phyloP scores from a whole-genome alignment of 2,888 invertebrate species.

The Phlogophora meticulosa region DNA sequence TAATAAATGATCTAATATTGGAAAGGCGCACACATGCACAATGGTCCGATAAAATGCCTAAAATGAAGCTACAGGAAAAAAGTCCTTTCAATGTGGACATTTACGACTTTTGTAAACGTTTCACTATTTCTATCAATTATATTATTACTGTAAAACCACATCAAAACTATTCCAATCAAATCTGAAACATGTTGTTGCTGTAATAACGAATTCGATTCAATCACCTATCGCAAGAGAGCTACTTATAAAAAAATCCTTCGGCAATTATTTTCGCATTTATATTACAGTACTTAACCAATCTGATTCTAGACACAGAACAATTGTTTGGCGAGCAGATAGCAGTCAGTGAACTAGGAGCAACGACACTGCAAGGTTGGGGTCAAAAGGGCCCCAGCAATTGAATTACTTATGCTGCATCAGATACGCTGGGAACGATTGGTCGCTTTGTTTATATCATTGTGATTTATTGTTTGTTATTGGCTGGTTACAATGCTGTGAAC shows the following conservation, averaged over 20 bases:
- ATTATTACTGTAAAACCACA: slow-evolving; percentile 5
- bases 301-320: slow-evolving; percentile 32
- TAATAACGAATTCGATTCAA: slow-evolving; percentile 3
- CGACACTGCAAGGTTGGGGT: slow-evolving; percentile 84
- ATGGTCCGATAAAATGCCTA: not conserved
- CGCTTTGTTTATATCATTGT: slow-evolving; percentile 61
- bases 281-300: slow-evolving; percentile 2
- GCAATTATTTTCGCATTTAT: slow-evolving; percentile 2
- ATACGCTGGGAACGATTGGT: slow-evolving; percentile 41
- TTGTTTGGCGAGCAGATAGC: slow-evolving; percentile 37
- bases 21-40: not conserved
- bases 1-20: not conserved
- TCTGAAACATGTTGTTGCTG: not conserved
- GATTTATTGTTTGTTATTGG: slow-evolving; percentile 60
- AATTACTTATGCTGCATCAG: slow-evolving; percentile 65
- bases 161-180: not conserved
- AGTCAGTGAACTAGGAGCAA: slow-evolving; percentile 70
- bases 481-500: slow-evolving; percentile 26
- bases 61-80: not conserved
- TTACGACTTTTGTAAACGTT: slow-evolving; percentile 7
- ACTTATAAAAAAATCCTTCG: not conserved
- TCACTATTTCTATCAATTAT: not conserved
- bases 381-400: slow-evolving; percentile 78
- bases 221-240: not conserved
- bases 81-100: slow-evolving; percentile 2